A percentile compares a stretch with the other conserved stretches of the same genome.
Conservation (phyloP, 2,797 vertebrate genomes). For the Malurus leucopterus region DNA sequence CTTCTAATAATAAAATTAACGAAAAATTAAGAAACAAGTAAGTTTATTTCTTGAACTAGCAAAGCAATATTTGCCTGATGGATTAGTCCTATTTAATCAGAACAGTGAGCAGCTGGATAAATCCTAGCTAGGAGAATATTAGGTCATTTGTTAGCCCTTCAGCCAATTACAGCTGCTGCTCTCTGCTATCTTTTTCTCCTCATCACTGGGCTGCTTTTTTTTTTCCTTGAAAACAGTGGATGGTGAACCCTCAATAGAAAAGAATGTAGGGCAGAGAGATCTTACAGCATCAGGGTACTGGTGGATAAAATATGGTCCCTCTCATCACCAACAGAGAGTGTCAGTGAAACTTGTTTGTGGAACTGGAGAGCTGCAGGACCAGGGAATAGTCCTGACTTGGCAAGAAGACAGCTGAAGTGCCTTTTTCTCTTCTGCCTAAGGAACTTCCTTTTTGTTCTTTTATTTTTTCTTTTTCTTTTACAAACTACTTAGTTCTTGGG, state of each 20-base stretch:
- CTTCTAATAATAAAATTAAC: slow-evolving; percentile 38
- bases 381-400: not conserved
- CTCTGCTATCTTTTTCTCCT: slow-evolving; percentile 17
- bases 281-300: not conserved
- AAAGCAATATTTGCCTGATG: slow-evolving; percentile 14
- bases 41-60: slow-evolving; percentile 21
- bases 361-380: not conserved
- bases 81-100: slow-evolving; percentile 52
- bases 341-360: not conserved
- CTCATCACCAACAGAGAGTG: not conserved
- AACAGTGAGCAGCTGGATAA: slow-evolving; percentile 36
- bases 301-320: not conserved
- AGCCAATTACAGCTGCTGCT: slow-evolving; percentile 49
- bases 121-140: slow-evolving; percentile 30
- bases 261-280: slow-evolving; percentile 13
- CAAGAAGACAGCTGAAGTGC: not conserved
- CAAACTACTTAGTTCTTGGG: not conserved
- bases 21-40: slow-evolving; percentile 47
- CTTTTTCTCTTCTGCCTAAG: not conserved
- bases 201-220: not conserved
- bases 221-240: slow-evolving; percentile 17
- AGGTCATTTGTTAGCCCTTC: slow-evolving; percentile 54
- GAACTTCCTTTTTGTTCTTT: fast-evolving
- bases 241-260: not conserved
- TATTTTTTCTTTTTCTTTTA: not conserved